phyloP scores from a whole-genome alignment of 2,888 invertebrate species.

The Lasioglossum morio region DNA sequence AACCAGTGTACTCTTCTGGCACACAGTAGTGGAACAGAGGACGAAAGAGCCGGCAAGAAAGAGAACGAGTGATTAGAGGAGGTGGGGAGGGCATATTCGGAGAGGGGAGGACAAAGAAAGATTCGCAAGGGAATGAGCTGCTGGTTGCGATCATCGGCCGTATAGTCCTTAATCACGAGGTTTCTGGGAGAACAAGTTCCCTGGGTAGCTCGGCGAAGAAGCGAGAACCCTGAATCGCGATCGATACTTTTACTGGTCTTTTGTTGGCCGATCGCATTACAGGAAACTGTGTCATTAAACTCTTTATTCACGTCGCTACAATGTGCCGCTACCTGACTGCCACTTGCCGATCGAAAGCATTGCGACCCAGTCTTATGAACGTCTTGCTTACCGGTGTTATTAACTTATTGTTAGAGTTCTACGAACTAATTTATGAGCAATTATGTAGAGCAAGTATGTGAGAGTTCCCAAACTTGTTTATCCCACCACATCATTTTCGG shows the following conservation, averaged over 20 bases:
- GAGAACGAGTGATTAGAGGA: background rate
- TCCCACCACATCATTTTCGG: background rate
- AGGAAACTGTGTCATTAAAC: constrained; percentile 56
- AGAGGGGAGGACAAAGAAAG: constrained; percentile 36
- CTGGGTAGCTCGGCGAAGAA: constrained; percentile 10
- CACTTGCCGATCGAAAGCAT: background rate
- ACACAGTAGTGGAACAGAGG: constrained; percentile 1
- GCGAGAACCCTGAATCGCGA: constrained; percentile 39
- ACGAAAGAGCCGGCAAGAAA: constrained; percentile 2
- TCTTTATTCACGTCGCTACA: constrained; percentile 34
- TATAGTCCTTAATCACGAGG: constrained; percentile 59
- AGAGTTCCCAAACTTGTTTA: background rate
- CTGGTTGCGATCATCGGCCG: constrained; percentile 45
- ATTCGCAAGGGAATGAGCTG: constrained; percentile 41
- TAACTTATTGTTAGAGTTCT: background rate
- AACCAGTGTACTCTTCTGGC: constrained; percentile 39
- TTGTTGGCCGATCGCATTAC: constrained; percentile 59
- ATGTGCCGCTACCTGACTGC: background rate
- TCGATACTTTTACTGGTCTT: constrained; percentile 61
- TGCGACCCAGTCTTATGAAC: background rate
- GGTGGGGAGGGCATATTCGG: background rate
- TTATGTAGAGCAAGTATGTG: background rate
- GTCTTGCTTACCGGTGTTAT: background rate
- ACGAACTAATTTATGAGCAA: background rate
- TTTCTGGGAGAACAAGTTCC: constrained; percentile 54